Conservation (phyloP, 2,797 vertebrate species). For the Neosilurus hyrtlii region DNA sequence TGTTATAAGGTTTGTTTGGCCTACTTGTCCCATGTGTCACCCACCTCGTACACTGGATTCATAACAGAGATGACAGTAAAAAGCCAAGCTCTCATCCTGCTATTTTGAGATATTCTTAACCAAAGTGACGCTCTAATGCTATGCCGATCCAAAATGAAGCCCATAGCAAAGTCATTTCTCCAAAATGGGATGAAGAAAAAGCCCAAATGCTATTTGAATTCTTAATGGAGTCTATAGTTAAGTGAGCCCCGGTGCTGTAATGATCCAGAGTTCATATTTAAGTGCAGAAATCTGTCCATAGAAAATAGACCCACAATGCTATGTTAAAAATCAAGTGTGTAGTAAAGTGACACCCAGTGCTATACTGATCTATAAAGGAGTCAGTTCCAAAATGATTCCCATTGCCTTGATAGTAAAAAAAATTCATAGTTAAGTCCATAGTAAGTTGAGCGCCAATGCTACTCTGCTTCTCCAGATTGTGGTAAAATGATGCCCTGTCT, state of each 20-base stretch:
- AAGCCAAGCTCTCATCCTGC: not conserved
- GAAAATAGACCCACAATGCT: not conserved
- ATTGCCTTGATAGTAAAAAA: not conserved
- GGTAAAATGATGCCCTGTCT: slow-evolving; percentile 7
- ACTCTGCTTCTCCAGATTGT: not conserved
- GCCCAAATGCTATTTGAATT: not conserved
- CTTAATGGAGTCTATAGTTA: not conserved
- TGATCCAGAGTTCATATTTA: slow-evolving; percentile 5
- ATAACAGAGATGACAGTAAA: slow-evolving; percentile 25
- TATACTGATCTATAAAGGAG: not conserved
- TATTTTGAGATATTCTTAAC: not conserved
- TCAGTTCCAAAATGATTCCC: not conserved
- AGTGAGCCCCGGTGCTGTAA: not conserved
- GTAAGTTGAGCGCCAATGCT: not conserved
- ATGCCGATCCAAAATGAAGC: not conserved
- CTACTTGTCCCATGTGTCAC: slow-evolving; percentile 56
- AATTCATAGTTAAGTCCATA: not conserved
- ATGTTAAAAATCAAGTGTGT: slow-evolving; percentile 4
- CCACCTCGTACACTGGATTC: not conserved
- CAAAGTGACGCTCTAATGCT: not conserved
- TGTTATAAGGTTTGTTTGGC: slow-evolving; percentile 61
- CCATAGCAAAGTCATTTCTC: not conserved
- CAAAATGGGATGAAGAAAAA: not conserved
- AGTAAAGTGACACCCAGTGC: not conserved
- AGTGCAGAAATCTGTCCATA: not conserved